phyloP scores from a whole-genome alignment of 2,797 vertebrate species.

The Rhynchonycteris naso region DNA sequence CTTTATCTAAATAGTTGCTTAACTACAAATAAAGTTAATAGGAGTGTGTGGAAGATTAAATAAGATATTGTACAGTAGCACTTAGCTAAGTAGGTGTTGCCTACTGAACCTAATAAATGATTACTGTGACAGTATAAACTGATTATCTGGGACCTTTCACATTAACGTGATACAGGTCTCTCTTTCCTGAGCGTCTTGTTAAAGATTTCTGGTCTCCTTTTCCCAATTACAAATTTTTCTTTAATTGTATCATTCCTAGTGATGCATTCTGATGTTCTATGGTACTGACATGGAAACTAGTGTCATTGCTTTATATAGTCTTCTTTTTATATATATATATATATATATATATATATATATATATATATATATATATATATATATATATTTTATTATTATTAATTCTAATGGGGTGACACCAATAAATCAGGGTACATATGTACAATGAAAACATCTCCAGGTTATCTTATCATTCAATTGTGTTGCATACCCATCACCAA shows the following conservation, averaged over 20 bases:
- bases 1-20: background rate
- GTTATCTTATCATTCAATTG: no score
- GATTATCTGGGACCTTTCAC: background rate
- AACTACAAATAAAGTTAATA: background rate
- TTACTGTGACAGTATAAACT: background rate
- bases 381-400: no score
- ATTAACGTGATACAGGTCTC: background rate
- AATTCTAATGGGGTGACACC: no score
- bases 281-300: background rate
- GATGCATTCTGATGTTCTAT: background rate
- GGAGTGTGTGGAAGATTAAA: background rate
- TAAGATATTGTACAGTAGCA: background rate
- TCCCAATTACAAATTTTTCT: background rate
- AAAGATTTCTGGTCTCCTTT: slow-evolving; percentile 30
- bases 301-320: slow-evolving; percentile 4
- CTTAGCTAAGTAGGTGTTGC: background rate
- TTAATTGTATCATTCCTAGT: background rate
- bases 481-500: no score
- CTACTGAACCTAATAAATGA: background rate
- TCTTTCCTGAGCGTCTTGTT: background rate
- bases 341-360: no score
- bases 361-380: no score
- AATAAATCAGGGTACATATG: no score
- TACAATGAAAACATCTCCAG: no score
- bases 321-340: no score